Base-by-base conservation (phyloP, 1,140 invertebrate species). In the Popillia japonica region DNA sequence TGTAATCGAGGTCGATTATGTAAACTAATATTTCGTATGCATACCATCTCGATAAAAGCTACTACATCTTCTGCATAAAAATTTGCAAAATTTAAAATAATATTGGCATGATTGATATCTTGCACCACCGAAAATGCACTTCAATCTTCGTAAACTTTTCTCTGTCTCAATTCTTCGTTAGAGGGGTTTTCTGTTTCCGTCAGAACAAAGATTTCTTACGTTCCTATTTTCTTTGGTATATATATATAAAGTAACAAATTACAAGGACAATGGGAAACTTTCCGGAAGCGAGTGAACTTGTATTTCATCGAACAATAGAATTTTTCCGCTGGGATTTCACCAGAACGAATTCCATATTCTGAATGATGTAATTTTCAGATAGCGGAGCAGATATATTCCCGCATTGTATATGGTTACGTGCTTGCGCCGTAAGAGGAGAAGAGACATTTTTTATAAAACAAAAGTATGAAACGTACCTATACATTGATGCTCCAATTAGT, bases 271-370 rank as follows among this genome's bases (percentile, higher is more conserved):
- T 55, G 48, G 48, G 17, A 55, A 55, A 17, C 48, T 55, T n/a
- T 17, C 48, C 48, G 48, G 48, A 55, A 55, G 48, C 48, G 48
- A 55, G 14, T 17, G 48, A 55, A 55, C 48, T 55, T 55, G 48
- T 55, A 55, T 55, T 55, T n/a, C 48, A 55, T 55, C 48, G 48
- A 55, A 55, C 48, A 55, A 55, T 17, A 55, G 48, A 55, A 55
- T 55, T 55, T 55, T 55, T 55, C 48, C 48, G 14, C 14, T 17
- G 48, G 48, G 48, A 55, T 55, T 55, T 55, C 48, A 17, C 11
- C 48, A 55, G 48, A 55, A 17, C 48, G 48, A 55, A 55, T 55
- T 55, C 48, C 48, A 55, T 55, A 55, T 55, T 55, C 48, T 14
- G n/a, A 17, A n/a, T 55, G 48, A 55, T 55, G 17, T 55, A 17